Evolutionary conservation across 2,113 vertebrate genomes (phyloP), one percentile per base, ranked within the genome.

Genomic region (Cyanoramphus novaezelandiae): DNA sequence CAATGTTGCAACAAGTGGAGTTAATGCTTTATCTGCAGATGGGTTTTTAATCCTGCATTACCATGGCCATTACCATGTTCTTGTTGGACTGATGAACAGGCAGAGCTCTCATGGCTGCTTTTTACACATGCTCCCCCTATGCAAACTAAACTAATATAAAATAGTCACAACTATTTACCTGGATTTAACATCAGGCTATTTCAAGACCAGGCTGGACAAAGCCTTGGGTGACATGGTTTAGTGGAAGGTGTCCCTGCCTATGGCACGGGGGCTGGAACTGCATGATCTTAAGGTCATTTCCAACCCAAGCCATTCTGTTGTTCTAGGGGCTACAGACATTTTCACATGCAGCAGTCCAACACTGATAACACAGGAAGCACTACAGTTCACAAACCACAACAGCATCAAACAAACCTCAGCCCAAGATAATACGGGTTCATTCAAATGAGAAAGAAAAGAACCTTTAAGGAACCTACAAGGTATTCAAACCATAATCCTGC

Each of bases 11-110:
- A 47, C 57, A n/a, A 69, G 71, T 28, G 0, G 49, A 74, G 72
- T 53, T 59, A 72, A 90, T n/a, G 46, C 7, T 1, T 71, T 84
- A 78, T 71, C 91, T 86, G 72, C 79, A 84, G 29, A 74, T 6
- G 60, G 71, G 41, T 9, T 86, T 94, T 92, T 86, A 88, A 90
- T 75, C 82, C 88, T 84, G 88, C 86, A 81, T 57, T 59, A 55
- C 29, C 37, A 41, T 83, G 88, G 71, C 76, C 79, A 43, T 77
- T 86, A 91, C 69, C 80, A 41, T 0, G 0, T 39, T 39, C 44
- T 14, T 74, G 82, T 64, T 46, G 69, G 4, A 3, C 37, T 92
- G 88, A 93, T 93, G 86, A 83, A 68, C 50, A 76, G 50, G 68
- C 76, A 86, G 33, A 43, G 55, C 50, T 86, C 82, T 88, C 25